Conservation (phyloP, 2,113 vertebrate genomes). For the Panthera tigris region DNA sequence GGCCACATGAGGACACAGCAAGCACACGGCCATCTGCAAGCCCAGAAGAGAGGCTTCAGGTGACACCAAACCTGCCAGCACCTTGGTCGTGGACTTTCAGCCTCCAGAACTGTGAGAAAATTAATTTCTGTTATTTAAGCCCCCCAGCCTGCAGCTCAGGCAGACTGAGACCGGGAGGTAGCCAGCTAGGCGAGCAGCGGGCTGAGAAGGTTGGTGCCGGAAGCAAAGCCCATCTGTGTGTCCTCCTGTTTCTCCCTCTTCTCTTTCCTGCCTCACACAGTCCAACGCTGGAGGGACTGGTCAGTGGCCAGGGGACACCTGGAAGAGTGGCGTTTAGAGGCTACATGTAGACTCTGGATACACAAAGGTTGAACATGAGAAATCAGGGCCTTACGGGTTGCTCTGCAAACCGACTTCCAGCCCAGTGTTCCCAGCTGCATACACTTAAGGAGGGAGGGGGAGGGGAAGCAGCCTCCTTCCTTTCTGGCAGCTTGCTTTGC, state of each 20-base stretch:
- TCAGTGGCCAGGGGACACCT: not conserved
- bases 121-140: not conserved
- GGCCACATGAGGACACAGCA: not conserved
- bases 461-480: not conserved
- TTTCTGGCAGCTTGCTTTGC: not conserved
- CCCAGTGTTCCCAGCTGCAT: accelerated
- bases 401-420: not conserved
- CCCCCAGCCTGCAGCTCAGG: not conserved
- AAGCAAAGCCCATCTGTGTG: accelerated
- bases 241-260: not conserved
- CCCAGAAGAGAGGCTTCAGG: not conserved
- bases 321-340: not conserved
- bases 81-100: not conserved
- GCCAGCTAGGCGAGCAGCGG: not conserved
- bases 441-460: not conserved
- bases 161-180: not conserved
- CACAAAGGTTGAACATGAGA: not conserved
- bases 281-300: not conserved
- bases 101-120: not conserved
- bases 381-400: not conserved
- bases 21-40: not conserved
- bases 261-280: not conserved
- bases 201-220: not conserved
- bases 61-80: not conserved
- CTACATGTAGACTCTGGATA: not conserved